Conservation (phyloP, 2,888 invertebrate species). For the Polydrusus cervinus region DNA sequence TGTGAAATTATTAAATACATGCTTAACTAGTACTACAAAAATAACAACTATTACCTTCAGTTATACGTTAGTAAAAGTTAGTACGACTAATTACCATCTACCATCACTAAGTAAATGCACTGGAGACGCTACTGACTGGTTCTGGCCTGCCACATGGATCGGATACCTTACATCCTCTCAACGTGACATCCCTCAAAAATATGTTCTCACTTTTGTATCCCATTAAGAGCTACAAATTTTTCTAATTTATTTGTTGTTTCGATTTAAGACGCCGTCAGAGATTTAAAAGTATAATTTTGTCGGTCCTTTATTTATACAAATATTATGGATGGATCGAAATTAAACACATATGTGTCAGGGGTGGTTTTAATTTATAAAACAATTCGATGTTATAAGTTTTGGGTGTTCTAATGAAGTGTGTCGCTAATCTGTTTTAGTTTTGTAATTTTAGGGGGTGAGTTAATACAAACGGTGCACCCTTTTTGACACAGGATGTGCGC, state of each 20-base stretch:
- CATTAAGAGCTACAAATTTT: conserved; percentile 68
- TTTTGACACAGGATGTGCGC: conserved; percentile 18
- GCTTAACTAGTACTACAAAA: too few relatives aligned
- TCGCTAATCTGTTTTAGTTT: conserved; percentile 31
- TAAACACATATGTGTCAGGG: conserved; percentile 40
- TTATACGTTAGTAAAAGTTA: too few relatives aligned
- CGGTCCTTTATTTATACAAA: conserved; percentile 37
- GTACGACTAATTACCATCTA: too few relatives aligned
- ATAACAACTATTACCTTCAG: too few relatives aligned
- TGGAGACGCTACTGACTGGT: conserved; percentile 21
- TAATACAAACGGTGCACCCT: conserved; percentile 17
- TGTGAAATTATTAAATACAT: too few relatives aligned
- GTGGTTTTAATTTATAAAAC: conserved; percentile 35
- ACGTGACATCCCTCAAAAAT: conserved; percentile 64
- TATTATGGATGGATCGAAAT: conserved; percentile 30
- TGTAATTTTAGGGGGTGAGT: conserved; percentile 27
- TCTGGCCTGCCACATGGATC: conserved; percentile 42
- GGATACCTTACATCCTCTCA: conserved; percentile 65
- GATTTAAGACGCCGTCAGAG: conserved; percentile 48
- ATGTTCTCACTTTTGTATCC: conserved; percentile 69
- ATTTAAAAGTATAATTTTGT: conserved; percentile 45
- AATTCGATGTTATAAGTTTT: conserved; percentile 24
- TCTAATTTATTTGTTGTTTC: conserved; percentile 66
- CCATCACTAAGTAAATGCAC: not conserved
- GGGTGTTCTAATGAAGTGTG: conserved; percentile 24